Percentiles rank a stretch among this genome's conserved stretches.
Evolutionary conservation across 2,797 vertebrate species (phyloP).

Genomic region (Trichosurus vulpecula): DNA sequence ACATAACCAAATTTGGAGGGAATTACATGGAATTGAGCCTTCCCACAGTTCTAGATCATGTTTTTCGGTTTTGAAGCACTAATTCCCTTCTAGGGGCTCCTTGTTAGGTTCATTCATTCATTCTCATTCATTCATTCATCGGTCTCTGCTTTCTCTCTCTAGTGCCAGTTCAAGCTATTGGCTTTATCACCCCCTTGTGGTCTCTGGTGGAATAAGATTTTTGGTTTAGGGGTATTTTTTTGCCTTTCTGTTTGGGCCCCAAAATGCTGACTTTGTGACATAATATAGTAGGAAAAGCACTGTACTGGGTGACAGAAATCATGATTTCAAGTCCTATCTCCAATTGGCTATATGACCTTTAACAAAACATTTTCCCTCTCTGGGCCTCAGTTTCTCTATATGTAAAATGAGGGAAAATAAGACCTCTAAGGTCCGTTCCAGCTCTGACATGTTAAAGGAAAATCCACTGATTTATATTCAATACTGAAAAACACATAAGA

Average conservation of each 20-base stretch:
- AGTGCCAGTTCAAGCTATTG: background rate
- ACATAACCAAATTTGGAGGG: background rate
- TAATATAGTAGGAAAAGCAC: background rate
- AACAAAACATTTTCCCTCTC: background rate
- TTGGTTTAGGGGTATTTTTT: background rate
- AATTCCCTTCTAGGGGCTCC: background rate
- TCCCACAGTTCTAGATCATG: background rate
- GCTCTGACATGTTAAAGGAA: background rate
- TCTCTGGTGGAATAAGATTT: background rate
- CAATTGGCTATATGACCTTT: background rate
- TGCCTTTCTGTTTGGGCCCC: background rate
- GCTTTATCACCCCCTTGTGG: background rate
- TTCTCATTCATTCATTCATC: background rate
- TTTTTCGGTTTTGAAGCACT: background rate
- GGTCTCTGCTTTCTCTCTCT: background rate
- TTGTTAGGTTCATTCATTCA: background rate
- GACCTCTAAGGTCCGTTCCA: background rate
- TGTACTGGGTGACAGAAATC: background rate
- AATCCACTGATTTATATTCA: background rate
- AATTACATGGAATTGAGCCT: background rate
- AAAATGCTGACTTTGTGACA: background rate
- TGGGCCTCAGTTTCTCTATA: background rate
- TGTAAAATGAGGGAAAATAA: background rate
- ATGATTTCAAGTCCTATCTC: background rate
- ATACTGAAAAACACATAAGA: background rate